Evolutionary conservation across 1,140 invertebrate genomes (phyloP).

Genomic region (Archivesica marissinica): DNA sequence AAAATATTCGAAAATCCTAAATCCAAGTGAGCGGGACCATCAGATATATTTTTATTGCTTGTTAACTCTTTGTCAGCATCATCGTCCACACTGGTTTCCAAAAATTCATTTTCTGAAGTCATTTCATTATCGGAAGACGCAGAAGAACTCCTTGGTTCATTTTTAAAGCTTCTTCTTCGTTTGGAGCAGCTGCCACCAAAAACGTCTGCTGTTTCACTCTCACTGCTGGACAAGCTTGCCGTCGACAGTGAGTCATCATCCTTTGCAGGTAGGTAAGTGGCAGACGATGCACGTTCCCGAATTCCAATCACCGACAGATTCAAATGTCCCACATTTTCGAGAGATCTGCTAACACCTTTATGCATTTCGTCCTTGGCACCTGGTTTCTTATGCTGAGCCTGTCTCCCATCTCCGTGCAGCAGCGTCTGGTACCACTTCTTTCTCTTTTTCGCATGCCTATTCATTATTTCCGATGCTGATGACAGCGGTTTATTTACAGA

Average conservation of each 20-base stretch:
- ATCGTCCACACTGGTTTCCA: neutral
- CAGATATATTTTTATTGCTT: neutral
- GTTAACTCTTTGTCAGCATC: neutral
- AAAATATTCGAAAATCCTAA: slow-evolving; percentile 6
- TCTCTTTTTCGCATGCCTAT: slow-evolving; percentile 54
- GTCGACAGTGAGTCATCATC: slow-evolving; percentile 40
- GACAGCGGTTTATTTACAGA: slow-evolving; percentile 44
- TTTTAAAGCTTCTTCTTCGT: neutral
- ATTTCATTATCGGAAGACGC: slow-evolving; percentile 38
- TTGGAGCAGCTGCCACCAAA: neutral
- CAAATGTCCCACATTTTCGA: slow-evolving; percentile 52
- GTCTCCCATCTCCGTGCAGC: neutral
- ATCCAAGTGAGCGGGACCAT: neutral
- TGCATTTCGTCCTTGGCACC: neutral
- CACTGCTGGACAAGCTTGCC: slow-evolving; percentile 23
- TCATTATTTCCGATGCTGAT: slow-evolving; percentile 56
- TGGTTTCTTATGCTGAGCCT: neutral
- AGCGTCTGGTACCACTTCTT: slow-evolving; percentile 48
- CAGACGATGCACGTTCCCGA: slow-evolving; percentile 2
- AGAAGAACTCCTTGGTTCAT: neutral
- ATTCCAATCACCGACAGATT: slow-evolving; percentile 29
- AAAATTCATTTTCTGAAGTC: slow-evolving; percentile 7
- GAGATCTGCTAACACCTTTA: slow-evolving; percentile 40
- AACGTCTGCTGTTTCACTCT: slow-evolving; percentile 44
- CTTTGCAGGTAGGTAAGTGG: neutral